These are phyloP conservation scores for Elanus axillaris DNA, from an alignment of 2,113 vertebrate genomes.

Conservation along the genomic window DNA sequence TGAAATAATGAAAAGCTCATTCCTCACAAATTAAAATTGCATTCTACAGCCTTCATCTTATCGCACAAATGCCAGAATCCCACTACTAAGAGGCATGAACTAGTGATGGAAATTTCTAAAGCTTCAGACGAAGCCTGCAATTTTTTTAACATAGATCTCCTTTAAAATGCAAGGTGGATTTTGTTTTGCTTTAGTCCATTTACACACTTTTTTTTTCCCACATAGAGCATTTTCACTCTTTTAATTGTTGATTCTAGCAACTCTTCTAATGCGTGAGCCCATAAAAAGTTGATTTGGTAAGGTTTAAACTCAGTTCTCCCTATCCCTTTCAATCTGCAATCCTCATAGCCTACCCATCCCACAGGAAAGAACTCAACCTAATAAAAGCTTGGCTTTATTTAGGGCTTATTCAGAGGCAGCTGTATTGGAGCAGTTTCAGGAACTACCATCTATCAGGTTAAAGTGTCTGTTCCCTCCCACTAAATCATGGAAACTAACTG, in stretches of 20 bases:
- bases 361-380: background rate
- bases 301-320: background rate
- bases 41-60: conserved; percentile 21
- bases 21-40: conserved; percentile 5
- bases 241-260: background rate
- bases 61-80: conserved; percentile 24
- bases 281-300: background rate
- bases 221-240: background rate
- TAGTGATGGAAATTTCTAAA: background rate
- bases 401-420: background rate
- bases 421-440: background rate
- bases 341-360: background rate
- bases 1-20: conserved; percentile 7
- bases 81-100: background rate
- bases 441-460: background rate
- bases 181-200: conserved; percentile 10
- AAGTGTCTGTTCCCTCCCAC: background rate
- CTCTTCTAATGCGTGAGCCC: background rate
- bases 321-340: background rate
- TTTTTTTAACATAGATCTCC: background rate
- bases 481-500: background rate
- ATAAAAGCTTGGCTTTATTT: background rate
- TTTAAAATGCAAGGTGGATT: background rate
- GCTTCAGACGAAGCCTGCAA: background rate
- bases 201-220: background rate